Evolutionary conservation across 2,888 invertebrate species (phyloP).

Genomic region (Acleris literana): DNA sequence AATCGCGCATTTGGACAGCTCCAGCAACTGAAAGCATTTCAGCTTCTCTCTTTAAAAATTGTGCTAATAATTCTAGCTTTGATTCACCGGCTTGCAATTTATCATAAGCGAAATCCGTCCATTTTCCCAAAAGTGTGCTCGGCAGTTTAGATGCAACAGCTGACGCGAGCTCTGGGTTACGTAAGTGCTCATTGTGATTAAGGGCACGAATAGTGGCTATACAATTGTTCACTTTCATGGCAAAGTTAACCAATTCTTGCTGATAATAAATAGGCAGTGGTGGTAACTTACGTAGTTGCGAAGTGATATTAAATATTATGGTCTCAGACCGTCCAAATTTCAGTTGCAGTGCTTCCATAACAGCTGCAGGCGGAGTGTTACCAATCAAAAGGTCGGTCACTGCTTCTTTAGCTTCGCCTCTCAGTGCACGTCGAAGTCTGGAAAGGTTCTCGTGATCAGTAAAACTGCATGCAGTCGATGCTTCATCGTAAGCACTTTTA

Average conservation of each 20-base stretch:
- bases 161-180: constrained; percentile 25
- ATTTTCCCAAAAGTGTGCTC: constrained; percentile 1
- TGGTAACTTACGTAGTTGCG: constrained; percentile 27
- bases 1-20: neutral
- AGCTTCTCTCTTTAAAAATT: constrained; percentile 10
- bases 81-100: neutral
- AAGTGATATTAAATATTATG: constrained; percentile 16
- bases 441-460: constrained; percentile 37
- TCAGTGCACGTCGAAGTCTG: constrained; percentile 36
- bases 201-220: constrained; percentile 22
- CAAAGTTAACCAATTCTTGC: constrained; percentile 16
- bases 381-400: constrained; percentile 40
- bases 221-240: constrained; percentile 27
- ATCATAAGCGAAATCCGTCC: neutral
- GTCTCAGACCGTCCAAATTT: constrained; percentile 30
- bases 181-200: constrained; percentile 20
- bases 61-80: neutral
- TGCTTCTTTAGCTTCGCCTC: constrained; percentile 40
- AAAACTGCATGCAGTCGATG: constrained; percentile 32
- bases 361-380: constrained; percentile 27
- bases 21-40: neutral
- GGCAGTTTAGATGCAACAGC: constrained; percentile 14
- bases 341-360: constrained; percentile 30
- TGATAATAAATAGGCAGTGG: constrained; percentile 25
- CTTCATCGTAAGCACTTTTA: constrained; percentile 31